Percentiles rank a stretch among this genome's conserved stretches.
Evolutionary conservation across 2,113 vertebrate species (phyloP).

Genomic region (Mastomys natalensis): DNA sequence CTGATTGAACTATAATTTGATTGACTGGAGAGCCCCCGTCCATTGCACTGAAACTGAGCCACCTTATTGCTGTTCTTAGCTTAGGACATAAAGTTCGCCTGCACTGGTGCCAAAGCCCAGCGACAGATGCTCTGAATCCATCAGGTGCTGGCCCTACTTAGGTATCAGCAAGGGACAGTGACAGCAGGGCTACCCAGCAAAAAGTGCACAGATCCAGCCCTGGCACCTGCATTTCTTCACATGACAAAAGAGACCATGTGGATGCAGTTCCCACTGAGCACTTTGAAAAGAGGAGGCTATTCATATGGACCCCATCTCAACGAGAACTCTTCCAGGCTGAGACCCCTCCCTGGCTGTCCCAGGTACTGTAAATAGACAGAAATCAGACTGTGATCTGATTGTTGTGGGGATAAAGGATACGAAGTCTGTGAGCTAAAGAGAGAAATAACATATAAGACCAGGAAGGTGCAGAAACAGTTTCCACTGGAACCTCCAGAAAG

Average conservation of each 20-base stretch:
- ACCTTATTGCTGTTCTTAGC: slow-evolving; percentile 85
- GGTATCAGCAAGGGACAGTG: not conserved
- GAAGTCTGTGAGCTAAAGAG: not conserved
- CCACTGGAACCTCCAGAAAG: not conserved
- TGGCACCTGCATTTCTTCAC: not conserved
- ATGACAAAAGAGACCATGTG: not conserved
- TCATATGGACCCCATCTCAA: not conserved
- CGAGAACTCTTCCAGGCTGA: not conserved
- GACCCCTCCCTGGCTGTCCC: not conserved
- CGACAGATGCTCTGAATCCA: slow-evolving; percentile 32
- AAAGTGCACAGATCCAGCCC: not conserved
- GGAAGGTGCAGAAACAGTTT: not conserved
- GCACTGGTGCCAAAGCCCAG: slow-evolving; percentile 60
- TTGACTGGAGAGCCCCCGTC: slow-evolving; percentile 86
- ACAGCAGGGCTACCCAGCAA: not conserved
- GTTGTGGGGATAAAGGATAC: not conserved
- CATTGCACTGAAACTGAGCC: slow-evolving; percentile 81
- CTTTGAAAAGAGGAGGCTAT: not conserved
- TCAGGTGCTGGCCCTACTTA: not conserved
- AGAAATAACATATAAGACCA: not conserved
- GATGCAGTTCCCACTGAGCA: not conserved
- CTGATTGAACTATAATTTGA: slow-evolving; percentile 90
- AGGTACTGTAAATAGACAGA: not conserved
- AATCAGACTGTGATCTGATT: not conserved
- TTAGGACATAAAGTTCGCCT: slow-evolving; percentile 77